These are phyloP conservation scores for Podargus strigoides DNA, from an alignment of 2,797 vertebrate species.

Conservation along the genomic window DNA sequence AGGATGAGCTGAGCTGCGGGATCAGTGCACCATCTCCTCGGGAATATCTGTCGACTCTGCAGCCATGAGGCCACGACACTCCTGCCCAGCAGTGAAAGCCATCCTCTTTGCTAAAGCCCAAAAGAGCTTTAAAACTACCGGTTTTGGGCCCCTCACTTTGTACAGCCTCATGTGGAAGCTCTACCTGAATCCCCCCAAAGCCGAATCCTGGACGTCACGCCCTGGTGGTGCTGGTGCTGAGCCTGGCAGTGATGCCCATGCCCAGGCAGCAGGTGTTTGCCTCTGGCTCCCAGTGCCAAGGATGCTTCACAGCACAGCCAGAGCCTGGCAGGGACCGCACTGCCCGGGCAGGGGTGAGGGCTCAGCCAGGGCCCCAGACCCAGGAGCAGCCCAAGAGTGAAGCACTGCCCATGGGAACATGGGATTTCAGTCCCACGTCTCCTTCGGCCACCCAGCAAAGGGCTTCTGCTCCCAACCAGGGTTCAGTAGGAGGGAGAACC, in stretches of 20 bases:
- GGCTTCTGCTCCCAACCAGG: fast-evolving
- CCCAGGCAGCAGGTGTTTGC: not conserved
- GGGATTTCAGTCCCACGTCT: not conserved
- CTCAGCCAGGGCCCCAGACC: not conserved
- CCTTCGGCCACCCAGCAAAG: fast-evolving
- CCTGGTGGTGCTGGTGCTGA: not conserved
- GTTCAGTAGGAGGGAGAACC: not conserved
- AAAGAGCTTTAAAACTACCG: not conserved
- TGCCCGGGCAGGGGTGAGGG: not conserved
- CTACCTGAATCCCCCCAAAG: not conserved
- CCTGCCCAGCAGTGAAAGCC: not conserved
- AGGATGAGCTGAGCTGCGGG: not conserved
- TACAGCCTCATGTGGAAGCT: not conserved
- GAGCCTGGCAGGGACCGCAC: not conserved
- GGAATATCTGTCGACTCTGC: not conserved
- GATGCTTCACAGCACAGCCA: not conserved
- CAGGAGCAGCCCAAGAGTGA: not conserved
- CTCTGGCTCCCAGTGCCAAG: not conserved
- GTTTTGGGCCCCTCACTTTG: not conserved
- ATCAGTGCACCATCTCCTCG: fast-evolving
- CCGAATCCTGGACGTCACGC: fast-evolving
- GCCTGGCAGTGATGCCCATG: not conserved
- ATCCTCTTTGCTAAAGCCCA: not conserved
- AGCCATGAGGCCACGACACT: not conserved
- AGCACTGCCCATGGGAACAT: fast-evolving